Percentiles rank a stretch among this genome's conserved stretches.
Conservation (phyloP, 2,113 vertebrate species). For the Eudyptes chrysolophus region DNA sequence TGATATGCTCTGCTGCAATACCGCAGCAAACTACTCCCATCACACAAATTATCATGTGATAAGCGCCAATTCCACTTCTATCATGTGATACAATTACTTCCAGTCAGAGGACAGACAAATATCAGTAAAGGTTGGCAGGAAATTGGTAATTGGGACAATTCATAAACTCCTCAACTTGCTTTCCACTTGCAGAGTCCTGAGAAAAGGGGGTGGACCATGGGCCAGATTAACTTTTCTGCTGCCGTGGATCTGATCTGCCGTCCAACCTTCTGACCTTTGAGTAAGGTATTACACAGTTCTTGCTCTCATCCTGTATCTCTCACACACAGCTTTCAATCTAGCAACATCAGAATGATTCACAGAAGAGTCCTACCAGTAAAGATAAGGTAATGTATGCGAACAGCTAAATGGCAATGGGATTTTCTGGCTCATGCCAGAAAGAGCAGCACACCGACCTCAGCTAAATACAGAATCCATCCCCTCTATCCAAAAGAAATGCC, state of each 20-base stretch:
- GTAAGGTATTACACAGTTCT: not conserved
- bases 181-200: not conserved
- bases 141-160: not conserved
- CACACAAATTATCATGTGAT: not conserved
- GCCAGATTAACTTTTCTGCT: not conserved
- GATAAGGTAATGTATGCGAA: accelerated
- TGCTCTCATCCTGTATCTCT: not conserved
- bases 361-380: not conserved
- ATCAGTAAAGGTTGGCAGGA: not conserved
- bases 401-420: not conserved
- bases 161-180: not conserved
- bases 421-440: not conserved
- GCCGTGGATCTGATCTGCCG: not conserved
- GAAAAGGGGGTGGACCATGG: not conserved
- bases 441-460: not conserved
- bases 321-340: not conserved
- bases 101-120: not conserved
- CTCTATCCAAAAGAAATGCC: constrained; percentile 1
- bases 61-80: not conserved
- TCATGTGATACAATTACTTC: not conserved
- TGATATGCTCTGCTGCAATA: not conserved
- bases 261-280: not conserved
- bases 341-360: not conserved
- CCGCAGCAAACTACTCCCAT: not conserved
- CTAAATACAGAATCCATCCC: not conserved